Percentiles rank a stretch among this genome's conserved stretches.
phyloP scores from a whole-genome alignment of 1,140 invertebrate genomes.

The Ceratina japonica region DNA sequence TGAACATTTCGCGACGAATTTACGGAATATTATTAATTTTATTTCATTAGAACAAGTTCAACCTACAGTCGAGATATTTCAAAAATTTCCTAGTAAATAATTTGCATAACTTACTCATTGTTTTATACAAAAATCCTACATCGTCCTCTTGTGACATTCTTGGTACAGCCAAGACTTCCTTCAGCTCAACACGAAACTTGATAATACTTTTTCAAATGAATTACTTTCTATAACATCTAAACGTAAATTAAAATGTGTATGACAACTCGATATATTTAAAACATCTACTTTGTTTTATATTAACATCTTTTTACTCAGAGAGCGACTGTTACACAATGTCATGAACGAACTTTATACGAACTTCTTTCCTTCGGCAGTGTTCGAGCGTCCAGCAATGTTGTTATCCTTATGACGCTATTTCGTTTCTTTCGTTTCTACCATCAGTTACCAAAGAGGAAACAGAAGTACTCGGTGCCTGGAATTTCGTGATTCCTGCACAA shows the following conservation, averaged over 20 bases:
- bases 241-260: slow-evolving; percentile 4
- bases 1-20: neutral
- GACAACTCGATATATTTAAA: too few species aligned
- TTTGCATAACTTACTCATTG: slow-evolving; percentile 75
- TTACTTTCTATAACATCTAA: neutral
- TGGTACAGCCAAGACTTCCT: slow-evolving; percentile 3
- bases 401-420: too few species aligned
- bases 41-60: neutral
- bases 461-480: too few species aligned
- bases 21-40: neutral
- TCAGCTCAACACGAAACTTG: neutral
- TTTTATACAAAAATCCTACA: slow-evolving; percentile 79
- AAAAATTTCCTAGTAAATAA: neutral
- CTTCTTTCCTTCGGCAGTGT: too few species aligned
- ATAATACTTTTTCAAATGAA: neutral
- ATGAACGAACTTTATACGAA: too few species aligned
- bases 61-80: neutral
- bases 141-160: slow-evolving; percentile 78
- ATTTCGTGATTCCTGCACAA: neutral
- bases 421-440: too few species aligned
- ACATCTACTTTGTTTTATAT: too few species aligned
- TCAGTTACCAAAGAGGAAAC: too few species aligned
- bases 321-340: too few species aligned
- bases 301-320: too few species aligned
- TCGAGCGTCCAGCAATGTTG: too few species aligned